Percentiles rank a stretch among this genome's conserved stretches.
phyloP scores from a whole-genome alignment of 2,113 vertebrate genomes.

The Sturnus vulgaris region DNA sequence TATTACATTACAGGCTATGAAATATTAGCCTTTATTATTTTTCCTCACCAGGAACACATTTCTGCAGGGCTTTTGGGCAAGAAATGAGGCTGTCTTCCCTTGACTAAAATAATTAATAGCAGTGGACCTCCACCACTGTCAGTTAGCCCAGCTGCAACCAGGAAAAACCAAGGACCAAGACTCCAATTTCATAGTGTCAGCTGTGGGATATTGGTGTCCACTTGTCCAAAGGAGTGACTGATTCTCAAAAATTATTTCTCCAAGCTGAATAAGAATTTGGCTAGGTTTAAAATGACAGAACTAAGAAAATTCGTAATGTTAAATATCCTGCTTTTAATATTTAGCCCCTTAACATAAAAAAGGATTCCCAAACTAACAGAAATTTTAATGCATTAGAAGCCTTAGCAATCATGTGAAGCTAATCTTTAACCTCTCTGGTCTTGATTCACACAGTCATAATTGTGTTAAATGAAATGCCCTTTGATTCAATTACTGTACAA shows the following conservation, averaged over 20 bases:
- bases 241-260: background rate
- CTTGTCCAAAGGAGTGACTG: background rate
- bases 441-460: background rate
- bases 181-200: background rate
- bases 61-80: background rate
- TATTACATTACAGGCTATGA: background rate
- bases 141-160: background rate
- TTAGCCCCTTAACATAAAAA: background rate
- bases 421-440: slow-evolving; percentile 22
- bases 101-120: background rate
- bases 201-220: background rate
- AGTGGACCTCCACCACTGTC: background rate
- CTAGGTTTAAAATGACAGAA: background rate
- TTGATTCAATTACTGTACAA: background rate
- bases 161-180: background rate
- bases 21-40: background rate
- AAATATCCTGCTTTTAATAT: background rate
- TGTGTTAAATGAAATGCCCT: slow-evolving; percentile 29
- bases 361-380: background rate
- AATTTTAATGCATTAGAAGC: background rate
- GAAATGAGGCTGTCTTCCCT: background rate
- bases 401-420: background rate
- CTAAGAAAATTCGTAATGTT: background rate
- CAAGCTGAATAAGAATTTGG: background rate
- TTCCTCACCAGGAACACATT: background rate